phyloP scores from a whole-genome alignment of 2,888 invertebrate genomes.

The Darwinula stevensoni region DNA sequence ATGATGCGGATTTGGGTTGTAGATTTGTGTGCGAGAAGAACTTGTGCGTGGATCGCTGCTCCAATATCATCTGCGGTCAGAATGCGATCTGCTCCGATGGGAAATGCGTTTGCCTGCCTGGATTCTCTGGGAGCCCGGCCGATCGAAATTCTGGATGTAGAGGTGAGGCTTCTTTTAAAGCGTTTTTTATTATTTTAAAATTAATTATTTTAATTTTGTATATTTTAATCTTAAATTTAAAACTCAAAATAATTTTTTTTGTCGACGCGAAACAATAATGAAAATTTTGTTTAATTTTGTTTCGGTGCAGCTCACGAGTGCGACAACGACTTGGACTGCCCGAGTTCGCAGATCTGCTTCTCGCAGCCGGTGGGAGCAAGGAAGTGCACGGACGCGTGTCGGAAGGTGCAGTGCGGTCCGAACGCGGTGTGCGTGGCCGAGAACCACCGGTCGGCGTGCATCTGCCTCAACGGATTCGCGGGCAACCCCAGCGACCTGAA shows the following conservation, averaged over 20 bases:
- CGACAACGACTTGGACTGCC: slow-evolving; percentile 47
- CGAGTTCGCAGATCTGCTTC: slow-evolving; percentile 57
- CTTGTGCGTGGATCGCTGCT: slow-evolving; percentile 44
- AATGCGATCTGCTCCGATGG: slow-evolving; percentile 50
- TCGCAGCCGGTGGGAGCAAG: slow-evolving; percentile 32
- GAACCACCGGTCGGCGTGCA: slow-evolving; percentile 54
- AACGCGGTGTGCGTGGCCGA: slow-evolving; percentile 59
- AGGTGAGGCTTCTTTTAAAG: no score
- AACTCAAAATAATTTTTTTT: no score
- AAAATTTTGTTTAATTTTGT: neutral
- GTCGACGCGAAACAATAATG: slow-evolving; percentile 1
- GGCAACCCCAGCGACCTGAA: slow-evolving; percentile 54
- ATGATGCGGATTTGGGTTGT: slow-evolving; percentile 8
- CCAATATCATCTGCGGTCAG: slow-evolving; percentile 42
- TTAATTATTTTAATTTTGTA: no score
- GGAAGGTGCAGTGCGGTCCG: slow-evolving; percentile 61
- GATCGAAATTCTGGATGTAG: slow-evolving; percentile 37
- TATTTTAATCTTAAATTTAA: no score
- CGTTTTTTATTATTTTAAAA: no score
- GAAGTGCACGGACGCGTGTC: slow-evolving; percentile 60
- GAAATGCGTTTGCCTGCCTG: slow-evolving; percentile 44
- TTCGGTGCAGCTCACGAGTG: slow-evolving; percentile 24
- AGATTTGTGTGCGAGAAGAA: slow-evolving; percentile 35
- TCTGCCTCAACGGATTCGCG: slow-evolving; percentile 47
- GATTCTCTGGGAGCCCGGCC: slow-evolving; percentile 40